phyloP scores from a whole-genome alignment of 2,113 vertebrate genomes.

The Sprattus sprattus region DNA sequence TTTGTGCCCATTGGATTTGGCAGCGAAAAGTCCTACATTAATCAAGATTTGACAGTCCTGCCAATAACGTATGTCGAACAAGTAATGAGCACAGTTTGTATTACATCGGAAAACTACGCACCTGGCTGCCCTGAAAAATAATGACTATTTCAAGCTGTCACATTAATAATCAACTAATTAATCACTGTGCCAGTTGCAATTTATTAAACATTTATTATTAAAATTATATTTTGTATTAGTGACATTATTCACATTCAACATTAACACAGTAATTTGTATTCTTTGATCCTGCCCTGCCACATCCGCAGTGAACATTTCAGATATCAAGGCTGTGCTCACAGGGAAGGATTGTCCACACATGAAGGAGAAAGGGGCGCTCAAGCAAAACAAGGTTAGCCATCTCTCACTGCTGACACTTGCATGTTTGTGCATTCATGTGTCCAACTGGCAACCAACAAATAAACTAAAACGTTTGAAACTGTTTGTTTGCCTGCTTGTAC shows the following conservation, averaged over 20 bases:
- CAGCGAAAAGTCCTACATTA: background rate
- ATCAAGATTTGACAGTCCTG: background rate
- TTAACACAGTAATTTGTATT: background rate
- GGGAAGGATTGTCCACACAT: constrained; percentile 98
- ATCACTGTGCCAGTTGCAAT: background rate
- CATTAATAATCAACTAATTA: background rate
- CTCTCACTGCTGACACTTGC: background rate
- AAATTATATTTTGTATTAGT: no score
- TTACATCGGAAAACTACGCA: background rate
- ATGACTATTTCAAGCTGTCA: background rate
- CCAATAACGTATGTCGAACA: background rate
- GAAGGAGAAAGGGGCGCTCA: constrained; percentile 98
- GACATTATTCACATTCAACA: no score
- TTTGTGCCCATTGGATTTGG: background rate
- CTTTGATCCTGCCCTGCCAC: constrained; percentile 31
- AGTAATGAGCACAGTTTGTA: background rate
- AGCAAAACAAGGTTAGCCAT: constrained; percentile 91
- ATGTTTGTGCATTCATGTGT: background rate
- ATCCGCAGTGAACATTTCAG: constrained; percentile 91
- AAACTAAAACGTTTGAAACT: background rate
- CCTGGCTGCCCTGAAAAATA: background rate
- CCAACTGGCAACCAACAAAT: background rate
- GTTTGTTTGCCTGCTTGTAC: background rate
- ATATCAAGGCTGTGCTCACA: constrained; percentile 97
- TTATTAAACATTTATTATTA: background rate